A percentile compares a stretch with the other conserved stretches of the same genome.
These are phyloP conservation scores for Oopsacas minuta DNA, from an alignment of 37 sponge, comb jelly and placozoan genomes.

Conservation along the genomic window DNA sequence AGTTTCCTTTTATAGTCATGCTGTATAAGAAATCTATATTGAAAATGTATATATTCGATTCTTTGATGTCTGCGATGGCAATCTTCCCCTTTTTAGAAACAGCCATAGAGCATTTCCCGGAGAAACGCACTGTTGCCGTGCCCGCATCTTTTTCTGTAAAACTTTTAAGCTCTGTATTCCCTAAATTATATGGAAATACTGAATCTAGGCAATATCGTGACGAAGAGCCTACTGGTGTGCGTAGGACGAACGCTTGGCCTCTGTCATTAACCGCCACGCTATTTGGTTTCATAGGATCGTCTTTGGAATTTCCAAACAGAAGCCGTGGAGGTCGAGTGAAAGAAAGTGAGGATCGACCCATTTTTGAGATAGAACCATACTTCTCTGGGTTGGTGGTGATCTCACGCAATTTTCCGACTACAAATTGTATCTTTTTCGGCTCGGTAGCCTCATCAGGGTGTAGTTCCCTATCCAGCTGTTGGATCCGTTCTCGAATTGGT, in stretches of 20 bases:
- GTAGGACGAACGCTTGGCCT: not conserved
- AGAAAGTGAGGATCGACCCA: not conserved
- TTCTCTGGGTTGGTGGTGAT: not conserved
- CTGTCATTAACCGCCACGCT: not conserved
- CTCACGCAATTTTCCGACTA: not conserved
- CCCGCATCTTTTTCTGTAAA: not conserved
- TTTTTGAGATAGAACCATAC: not conserved
- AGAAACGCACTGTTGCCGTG: not conserved
- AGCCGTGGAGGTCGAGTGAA: not conserved
- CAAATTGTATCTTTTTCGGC: conserved; percentile 13
- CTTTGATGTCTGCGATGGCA: not conserved
- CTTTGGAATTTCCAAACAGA: not conserved
- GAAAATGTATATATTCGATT: not conserved
- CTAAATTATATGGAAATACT: not conserved
- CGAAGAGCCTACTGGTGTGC: not conserved
- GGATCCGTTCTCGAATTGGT: not conserved
- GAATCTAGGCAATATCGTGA: not conserved
- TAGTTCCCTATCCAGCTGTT: not conserved
- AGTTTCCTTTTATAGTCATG: not conserved
- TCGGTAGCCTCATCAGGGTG: not conserved
- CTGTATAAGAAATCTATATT: not conserved
- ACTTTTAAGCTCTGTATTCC: not conserved
- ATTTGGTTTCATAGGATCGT: not conserved
- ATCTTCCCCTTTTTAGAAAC: not conserved
- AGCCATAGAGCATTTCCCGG: not conserved